Conservation (phyloP, 2,113 vertebrate species). For the Apodemus speciosus region DNA sequence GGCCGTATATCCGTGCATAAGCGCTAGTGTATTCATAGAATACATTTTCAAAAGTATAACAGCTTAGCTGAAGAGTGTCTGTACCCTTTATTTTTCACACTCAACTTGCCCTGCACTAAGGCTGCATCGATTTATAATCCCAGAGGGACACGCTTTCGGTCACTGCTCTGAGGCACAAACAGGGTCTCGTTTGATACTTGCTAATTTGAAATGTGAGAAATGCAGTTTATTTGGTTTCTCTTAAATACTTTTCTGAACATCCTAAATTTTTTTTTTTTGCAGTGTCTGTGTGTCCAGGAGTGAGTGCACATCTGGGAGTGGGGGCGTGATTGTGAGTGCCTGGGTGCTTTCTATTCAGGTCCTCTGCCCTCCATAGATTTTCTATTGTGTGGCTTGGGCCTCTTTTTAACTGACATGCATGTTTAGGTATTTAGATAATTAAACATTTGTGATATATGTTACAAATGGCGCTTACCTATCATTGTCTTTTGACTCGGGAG, state of each 20-base stretch:
- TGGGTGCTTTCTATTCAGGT: not conserved
- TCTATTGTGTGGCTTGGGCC: not conserved
- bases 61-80: not conserved
- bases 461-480: not conserved
- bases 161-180: not conserved
- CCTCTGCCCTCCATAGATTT: not conserved
- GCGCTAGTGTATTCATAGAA: not conserved
- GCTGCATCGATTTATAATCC: not conserved
- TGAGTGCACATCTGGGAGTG: not conserved
- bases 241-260: conserved; percentile 2
- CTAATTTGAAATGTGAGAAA: conserved; percentile 36
- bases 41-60: not conserved
- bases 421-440: not conserved
- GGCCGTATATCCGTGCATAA: not conserved
- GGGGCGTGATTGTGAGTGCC: not conserved
- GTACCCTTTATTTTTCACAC: not conserved
- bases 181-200: not conserved
- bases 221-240: not conserved
- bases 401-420: not conserved
- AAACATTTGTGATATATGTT: not conserved
- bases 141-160: not conserved
- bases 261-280: not conserved
- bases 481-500: not conserved
- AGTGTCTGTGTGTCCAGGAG: not conserved
- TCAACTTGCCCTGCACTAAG: not conserved